Evolutionary conservation across 2,888 invertebrate genomes (phyloP).

Genomic region (Seira ritae): DNA sequence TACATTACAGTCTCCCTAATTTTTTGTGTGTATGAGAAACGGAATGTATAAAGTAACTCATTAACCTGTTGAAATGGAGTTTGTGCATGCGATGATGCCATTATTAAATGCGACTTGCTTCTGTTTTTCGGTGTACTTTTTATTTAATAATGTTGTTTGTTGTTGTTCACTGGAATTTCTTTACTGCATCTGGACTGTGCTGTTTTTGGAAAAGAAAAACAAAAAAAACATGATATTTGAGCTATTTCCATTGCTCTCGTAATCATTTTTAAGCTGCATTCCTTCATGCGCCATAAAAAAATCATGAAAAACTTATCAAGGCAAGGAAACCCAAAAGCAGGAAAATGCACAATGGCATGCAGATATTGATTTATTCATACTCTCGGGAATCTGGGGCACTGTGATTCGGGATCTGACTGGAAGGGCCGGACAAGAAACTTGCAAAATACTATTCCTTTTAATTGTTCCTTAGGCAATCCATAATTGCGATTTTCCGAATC

Average conservation of each 20-base stretch:
- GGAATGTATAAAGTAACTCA: conserved; percentile 45
- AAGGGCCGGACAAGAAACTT: not conserved
- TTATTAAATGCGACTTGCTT: conserved; percentile 63
- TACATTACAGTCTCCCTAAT: no score
- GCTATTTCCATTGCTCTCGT: not conserved
- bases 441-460: not conserved
- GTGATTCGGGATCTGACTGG: no score
- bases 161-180: not conserved
- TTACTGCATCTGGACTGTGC: conserved; percentile 1
- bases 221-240: not conserved
- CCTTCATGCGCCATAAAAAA: not conserved
- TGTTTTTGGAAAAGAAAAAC: not conserved
- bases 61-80: conserved; percentile 65
- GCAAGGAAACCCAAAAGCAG: no score
- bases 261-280: not conserved
- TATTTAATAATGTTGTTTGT: conserved; percentile 51
- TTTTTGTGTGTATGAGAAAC: not conserved
- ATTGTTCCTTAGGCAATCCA: not conserved
- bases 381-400: not conserved
- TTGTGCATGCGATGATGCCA: conserved; percentile 63
- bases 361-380: no score
- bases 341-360: not conserved
- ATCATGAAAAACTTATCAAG: not conserved
- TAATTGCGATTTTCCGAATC: not conserved
- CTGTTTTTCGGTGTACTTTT: conserved; percentile 50